phyloP scores from a whole-genome alignment of 2,888 invertebrate genomes.

The Heliconius erato region DNA sequence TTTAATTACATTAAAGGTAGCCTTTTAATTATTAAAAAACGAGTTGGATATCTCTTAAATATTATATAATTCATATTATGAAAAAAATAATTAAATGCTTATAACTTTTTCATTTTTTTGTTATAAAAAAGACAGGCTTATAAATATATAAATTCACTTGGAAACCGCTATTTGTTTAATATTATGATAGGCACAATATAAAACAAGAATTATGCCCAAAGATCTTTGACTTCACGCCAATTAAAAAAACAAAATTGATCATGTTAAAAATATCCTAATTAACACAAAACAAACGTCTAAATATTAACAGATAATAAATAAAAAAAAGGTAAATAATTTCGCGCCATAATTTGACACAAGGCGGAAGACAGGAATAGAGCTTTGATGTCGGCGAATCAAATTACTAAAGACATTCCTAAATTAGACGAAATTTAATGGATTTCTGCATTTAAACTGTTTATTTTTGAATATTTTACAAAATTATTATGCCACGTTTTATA shows the following conservation, averaged over 20 bases:
- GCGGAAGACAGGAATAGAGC: constrained; percentile 64
- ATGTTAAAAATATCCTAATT: constrained; percentile 30
- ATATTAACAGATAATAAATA: constrained; percentile 35
- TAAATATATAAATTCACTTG: no score
- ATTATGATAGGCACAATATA: neutral
- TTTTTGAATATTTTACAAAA: constrained; percentile 25
- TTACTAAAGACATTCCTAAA: constrained; percentile 71
- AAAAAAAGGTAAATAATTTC: constrained; percentile 55
- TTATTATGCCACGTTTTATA: constrained; percentile 1
- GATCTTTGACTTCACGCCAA: neutral
- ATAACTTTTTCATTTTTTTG: neutral
- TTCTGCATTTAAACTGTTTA: constrained; percentile 30
- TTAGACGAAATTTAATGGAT: constrained; percentile 45
- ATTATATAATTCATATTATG: no score
- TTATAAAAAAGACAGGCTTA: no score
- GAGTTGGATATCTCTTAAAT: no score
- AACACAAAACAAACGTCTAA: constrained; percentile 14
- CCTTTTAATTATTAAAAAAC: no score
- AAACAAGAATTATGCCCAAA: neutral
- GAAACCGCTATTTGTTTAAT: neutral
- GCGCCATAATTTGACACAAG: constrained; percentile 63
- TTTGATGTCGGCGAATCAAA: constrained; percentile 80
- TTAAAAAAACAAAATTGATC: constrained; percentile 15
- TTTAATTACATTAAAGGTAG: no score
- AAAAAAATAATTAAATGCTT: neutral